phyloP scores from a whole-genome alignment of 2,888 invertebrate species.

The Luperina nickerlii region DNA sequence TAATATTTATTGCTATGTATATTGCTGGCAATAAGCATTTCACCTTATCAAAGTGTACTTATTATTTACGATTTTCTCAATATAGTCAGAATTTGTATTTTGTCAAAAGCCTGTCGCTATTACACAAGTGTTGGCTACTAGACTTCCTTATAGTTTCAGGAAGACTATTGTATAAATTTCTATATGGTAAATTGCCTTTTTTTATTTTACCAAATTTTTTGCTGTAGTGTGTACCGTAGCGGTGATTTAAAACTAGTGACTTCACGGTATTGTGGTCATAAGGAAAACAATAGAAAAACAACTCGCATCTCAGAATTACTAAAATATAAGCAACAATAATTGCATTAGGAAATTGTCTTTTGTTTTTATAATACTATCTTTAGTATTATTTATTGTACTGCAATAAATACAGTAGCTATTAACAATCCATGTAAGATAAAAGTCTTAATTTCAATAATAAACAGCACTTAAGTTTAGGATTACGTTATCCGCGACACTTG shows the following conservation, averaged over 20 bases:
- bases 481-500: slow-evolving; percentile 43
- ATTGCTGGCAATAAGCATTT: too few relatives aligned
- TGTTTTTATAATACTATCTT: slow-evolving; percentile 9
- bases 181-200: neutral
- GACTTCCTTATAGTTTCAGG: neutral
- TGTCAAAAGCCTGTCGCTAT: neutral
- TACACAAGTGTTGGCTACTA: slow-evolving; percentile 20
- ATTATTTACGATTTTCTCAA: neutral
- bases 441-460: slow-evolving; percentile 28
- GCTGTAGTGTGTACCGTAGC: neutral
- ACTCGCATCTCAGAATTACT: neutral
- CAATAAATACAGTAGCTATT: slow-evolving; percentile 39
- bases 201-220: slow-evolving; percentile 13
- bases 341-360: neutral
- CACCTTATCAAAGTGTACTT: neutral
- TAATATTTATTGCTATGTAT: slow-evolving; percentile 16
- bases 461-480: slow-evolving; percentile 30
- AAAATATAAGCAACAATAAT: neutral
- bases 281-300: neutral
- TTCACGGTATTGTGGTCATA: neutral
- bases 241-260: neutral
- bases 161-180: slow-evolving; percentile 6
- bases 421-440: slow-evolving; percentile 22
- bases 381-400: neutral
- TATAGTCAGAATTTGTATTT: neutral